phyloP scores from a whole-genome alignment of 2,888 invertebrate species.

The Megamerina dolium region DNA sequence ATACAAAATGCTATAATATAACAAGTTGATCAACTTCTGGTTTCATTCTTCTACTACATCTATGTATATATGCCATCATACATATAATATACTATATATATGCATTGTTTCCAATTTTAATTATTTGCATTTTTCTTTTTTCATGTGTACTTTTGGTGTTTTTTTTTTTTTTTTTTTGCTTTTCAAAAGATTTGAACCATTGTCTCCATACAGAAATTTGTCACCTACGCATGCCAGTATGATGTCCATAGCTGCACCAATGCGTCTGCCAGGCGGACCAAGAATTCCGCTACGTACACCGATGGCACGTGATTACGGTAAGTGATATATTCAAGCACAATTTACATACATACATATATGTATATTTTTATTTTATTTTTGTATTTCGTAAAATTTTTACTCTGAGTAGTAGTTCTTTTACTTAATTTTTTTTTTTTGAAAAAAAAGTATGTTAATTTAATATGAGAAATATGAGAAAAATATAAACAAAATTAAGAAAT shows the following conservation, averaged over 20 bases:
- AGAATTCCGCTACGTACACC: conserved; percentile 53
- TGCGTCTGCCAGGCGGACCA: conserved; percentile 54
- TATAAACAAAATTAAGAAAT: not conserved
- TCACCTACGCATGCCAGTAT: conserved; percentile 70
- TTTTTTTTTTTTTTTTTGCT: not conserved
- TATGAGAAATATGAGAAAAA: not conserved
- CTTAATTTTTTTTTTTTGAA: not conserved
- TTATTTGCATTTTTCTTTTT: not conserved
- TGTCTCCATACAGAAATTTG: conserved; percentile 49
- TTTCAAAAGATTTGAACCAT: conserved; percentile 40
- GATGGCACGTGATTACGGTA: conserved; percentile 85
- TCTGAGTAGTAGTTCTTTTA: conserved; percentile 1
- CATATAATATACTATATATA: too few species aligned
- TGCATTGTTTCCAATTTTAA: not conserved
- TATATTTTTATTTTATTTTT: conserved; percentile 4
- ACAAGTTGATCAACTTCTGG: too few species aligned
- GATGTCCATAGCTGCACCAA: conserved; percentile 62
- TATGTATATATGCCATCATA: too few species aligned
- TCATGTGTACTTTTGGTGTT: not conserved
- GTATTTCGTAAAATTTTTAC: conserved; percentile 2
- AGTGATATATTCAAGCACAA: conserved; percentile 51
- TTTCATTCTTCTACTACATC: too few species aligned
- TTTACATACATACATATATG: conserved; percentile 9
- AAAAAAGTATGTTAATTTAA: conserved; percentile 3
- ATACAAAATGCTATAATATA: too few species aligned